Evolutionary conservation across 2,888 invertebrate species (phyloP).

Genomic region (Nephrotoma flavescens): DNA sequence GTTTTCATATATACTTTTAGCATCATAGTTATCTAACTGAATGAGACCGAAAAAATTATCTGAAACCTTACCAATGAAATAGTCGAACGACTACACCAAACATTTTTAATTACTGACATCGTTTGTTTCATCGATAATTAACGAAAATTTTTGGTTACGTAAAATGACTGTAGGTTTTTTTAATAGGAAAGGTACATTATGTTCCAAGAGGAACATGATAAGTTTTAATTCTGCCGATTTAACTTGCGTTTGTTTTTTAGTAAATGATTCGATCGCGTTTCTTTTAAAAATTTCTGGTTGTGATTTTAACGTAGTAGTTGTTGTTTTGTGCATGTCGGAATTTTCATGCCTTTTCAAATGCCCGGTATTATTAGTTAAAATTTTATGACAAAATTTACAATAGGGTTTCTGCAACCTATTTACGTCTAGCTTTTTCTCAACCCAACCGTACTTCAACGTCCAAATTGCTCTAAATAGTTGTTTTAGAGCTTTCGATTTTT

Average conservation of each 20-base stretch:
- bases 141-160: not conserved
- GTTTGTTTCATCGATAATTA: slow-evolving; percentile 7
- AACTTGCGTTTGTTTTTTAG: not conserved
- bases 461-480: too few relatives aligned
- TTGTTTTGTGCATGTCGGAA: not conserved
- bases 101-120: slow-evolving; percentile 8
- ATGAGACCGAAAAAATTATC: not conserved
- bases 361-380: too few relatives aligned
- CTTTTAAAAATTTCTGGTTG: not conserved
- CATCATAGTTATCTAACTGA: not conserved
- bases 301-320: not conserved
- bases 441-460: too few relatives aligned
- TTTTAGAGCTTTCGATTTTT: too few relatives aligned
- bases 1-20: not conserved
- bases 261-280: not conserved
- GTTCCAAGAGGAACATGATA: not conserved
- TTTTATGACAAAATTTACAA: too few relatives aligned
- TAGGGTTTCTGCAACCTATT: too few relatives aligned
- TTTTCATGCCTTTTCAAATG: not conserved
- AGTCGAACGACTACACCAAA: slow-evolving; percentile 1
- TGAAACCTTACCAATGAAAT: not conserved
- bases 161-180: not conserved
- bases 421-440: too few relatives aligned
- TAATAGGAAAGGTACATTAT: not conserved
- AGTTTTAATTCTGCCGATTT: not conserved